Evolutionary conservation across 1,140 invertebrate genomes (phyloP).

Genomic region (Parasteatoda tepidariorum): DNA sequence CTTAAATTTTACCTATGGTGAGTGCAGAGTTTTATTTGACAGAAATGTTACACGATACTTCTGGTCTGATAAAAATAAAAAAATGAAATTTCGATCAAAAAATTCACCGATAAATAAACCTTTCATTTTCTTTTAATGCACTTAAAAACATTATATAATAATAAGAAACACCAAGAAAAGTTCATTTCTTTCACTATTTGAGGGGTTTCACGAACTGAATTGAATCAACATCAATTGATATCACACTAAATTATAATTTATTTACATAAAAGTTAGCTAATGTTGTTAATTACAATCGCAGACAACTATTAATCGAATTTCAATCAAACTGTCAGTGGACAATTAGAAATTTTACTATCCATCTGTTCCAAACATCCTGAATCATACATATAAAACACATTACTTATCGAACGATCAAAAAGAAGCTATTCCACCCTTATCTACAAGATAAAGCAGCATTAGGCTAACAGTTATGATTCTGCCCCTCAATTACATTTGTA

Average conservation of each 20-base stretch:
- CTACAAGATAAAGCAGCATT: background rate
- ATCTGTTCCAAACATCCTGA: background rate
- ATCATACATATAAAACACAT: background rate
- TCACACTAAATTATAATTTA: background rate
- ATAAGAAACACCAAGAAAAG: too few species aligned
- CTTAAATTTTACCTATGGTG: too few species aligned
- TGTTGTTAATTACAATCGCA: background rate
- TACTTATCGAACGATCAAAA: background rate
- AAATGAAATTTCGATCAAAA: too few species aligned
- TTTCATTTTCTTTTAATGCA: too few species aligned
- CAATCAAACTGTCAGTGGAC: background rate
- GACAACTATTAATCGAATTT: background rate
- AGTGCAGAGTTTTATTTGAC: too few species aligned
- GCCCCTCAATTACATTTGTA: constrained; percentile 29
- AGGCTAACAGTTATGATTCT: background rate
- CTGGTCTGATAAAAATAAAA: too few species aligned
- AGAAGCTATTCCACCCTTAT: background rate
- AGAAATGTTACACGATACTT: too few species aligned
- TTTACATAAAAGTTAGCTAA: background rate
- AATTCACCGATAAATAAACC: too few species aligned
- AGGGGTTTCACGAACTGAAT: too few species aligned
- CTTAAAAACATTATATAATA: too few species aligned
- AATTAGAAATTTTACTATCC: background rate
- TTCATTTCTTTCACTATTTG: too few species aligned
- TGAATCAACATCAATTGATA: too few species aligned